phyloP scores from a whole-genome alignment of 53 echinoderm and acorn worm species.

The Echinometra lucunter region DNA sequence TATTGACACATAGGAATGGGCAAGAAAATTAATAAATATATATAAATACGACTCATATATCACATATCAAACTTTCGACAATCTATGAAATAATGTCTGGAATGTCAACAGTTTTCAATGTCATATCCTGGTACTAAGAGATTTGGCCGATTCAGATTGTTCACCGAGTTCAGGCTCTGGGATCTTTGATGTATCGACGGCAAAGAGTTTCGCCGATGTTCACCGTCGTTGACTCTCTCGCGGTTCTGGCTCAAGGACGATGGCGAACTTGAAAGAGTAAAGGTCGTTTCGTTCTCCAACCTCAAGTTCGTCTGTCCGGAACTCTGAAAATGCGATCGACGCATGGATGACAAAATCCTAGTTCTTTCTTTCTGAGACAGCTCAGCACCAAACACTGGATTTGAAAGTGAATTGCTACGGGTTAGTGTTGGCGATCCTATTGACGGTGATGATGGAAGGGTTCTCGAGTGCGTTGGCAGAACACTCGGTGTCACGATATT shows the following conservation, averaged over 20 bases:
- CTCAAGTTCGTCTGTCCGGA: background rate
- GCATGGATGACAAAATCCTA: background rate
- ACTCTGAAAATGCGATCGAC: background rate
- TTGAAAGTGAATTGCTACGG: background rate
- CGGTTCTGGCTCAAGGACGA: background rate
- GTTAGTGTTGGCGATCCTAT: background rate
- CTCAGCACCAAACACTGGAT: constrained; percentile 8
- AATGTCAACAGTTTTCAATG: background rate
- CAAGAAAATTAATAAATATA: constrained; percentile 43
- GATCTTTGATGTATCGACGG: background rate
- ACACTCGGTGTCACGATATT: background rate
- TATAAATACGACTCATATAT: constrained; percentile 5
- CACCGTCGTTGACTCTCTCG: background rate
- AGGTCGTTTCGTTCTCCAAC: background rate
- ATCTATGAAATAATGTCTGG: background rate
- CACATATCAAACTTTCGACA: background rate
- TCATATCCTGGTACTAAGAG: background rate
- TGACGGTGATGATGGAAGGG: background rate
- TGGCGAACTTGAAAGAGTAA: background rate
- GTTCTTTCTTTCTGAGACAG: constrained; percentile 13
- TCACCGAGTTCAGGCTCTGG: background rate
- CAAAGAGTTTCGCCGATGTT: background rate
- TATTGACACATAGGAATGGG: background rate
- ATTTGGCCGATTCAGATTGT: constrained; percentile 16
- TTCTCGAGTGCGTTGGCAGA: background rate